Evolutionary conservation across 2,113 vertebrate species (phyloP).

Genomic region (Etheostoma spectabile): DNA sequence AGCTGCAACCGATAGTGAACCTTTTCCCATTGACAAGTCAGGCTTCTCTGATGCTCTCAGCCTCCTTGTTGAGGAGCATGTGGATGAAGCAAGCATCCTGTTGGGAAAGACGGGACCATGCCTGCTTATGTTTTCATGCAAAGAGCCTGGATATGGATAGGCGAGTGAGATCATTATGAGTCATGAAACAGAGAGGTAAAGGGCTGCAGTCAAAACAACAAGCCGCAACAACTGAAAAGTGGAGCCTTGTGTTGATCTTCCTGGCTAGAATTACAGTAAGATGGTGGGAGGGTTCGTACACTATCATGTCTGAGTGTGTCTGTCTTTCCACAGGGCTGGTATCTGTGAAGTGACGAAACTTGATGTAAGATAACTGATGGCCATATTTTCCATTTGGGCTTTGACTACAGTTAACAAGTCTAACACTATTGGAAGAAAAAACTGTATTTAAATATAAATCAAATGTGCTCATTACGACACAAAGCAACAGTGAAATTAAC

Average conservation of each 20-base stretch:
- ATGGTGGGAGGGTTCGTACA: slow-evolving; percentile 34
- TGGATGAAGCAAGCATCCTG: slow-evolving; percentile 53
- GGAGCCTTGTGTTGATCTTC: slow-evolving; percentile 43
- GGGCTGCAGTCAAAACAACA: slow-evolving; percentile 72
- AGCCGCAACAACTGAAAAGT: slow-evolving; percentile 54
- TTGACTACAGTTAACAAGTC: background rate
- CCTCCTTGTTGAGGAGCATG: slow-evolving; percentile 19
- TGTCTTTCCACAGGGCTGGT: slow-evolving; percentile 1
- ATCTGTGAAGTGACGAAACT: slow-evolving; percentile 12
- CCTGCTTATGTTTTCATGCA: slow-evolving; percentile 43
- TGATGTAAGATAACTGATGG: slow-evolving; percentile 8
- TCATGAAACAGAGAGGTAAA: slow-evolving; percentile 62
- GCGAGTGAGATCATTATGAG: slow-evolving; percentile 68
- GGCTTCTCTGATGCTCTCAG: slow-evolving; percentile 1
- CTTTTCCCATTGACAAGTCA: slow-evolving; percentile 8
- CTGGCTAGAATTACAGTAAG: slow-evolving; percentile 29
- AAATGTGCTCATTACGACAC: background rate
- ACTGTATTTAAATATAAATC: background rate
- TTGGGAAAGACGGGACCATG: slow-evolving; percentile 55
- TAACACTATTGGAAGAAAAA: background rate
- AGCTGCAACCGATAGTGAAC: background rate
- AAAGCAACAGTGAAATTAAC: background rate
- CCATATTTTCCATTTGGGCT: background rate
- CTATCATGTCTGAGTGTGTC: slow-evolving; percentile 7
- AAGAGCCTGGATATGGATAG: slow-evolving; percentile 30